Base-by-base conservation (phyloP, 2,888 invertebrate genomes). In the Napeogenes sylphis region DNA sequence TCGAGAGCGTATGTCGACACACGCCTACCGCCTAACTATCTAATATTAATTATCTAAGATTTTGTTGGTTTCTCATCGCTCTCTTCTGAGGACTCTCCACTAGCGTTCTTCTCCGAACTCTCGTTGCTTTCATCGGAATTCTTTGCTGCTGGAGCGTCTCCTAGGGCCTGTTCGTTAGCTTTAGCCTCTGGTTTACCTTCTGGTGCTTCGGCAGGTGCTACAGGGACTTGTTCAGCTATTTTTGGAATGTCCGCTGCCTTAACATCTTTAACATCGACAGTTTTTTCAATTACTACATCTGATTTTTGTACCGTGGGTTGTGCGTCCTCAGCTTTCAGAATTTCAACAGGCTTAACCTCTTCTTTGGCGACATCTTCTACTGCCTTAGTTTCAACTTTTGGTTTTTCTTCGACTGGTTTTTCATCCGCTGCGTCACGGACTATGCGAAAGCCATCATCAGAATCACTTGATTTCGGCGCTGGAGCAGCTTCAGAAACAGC, bases 1-100 rank as follows among this genome's bases (percentile, higher is more conserved):
- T 90, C 90, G 90, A 90, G 89, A 81, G 75, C 69, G 59, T 58
- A 46, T 68, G 87, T 89, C 87, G 90, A 90, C 88, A 84, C 89
- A 86, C 86, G 88, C 81, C 83, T 84, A 79, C 87, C 85, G 87
- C 89, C 79, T 59, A 61, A 70, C 69, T 78, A 73, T 79, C 72
- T 73, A 74, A 73, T 73, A 70, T 70, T 70, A 75, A 78, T 73
- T 78, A 74, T 80, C 80, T 85, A 87, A 80, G 78, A 81, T 76
- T 79, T 80, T 71, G 76, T 68, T 71, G 75, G 73, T 59, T 68
- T 74, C 61, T 83, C 80, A 56, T 72, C 70, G 64, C 79, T 79
- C 70, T 84, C 83, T 63, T 83, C 81, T 45, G 83, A 81, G n/a
- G 81, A 81, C 67, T 82, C 77, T 63, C 55, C 70, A 61, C 75